These are phyloP conservation scores for Odontocolon sp. DNA, from an alignment of 2,888 invertebrate genomes.

Conservation along the genomic window DNA sequence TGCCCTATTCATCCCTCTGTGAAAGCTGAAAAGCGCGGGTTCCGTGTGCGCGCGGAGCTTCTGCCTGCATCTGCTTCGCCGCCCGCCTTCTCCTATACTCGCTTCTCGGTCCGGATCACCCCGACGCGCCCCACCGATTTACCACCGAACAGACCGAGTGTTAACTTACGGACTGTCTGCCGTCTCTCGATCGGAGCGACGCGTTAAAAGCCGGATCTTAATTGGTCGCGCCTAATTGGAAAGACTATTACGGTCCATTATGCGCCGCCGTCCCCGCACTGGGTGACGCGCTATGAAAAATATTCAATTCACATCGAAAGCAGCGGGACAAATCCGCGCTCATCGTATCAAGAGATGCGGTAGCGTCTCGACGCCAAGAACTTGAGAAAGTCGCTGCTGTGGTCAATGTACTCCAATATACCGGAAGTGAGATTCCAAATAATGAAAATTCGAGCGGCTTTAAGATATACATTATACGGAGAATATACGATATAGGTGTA, in stretches of 20 bases:
- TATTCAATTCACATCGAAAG: constrained; percentile 19
- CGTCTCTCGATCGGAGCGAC: constrained; percentile 68
- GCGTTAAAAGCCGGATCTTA: constrained; percentile 69
- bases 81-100: constrained; percentile 26
- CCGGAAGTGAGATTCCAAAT: no score
- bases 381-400: no score
- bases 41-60: constrained; percentile 19
- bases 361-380: no score
- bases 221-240: constrained; percentile 77
- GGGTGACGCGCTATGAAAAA: constrained; percentile 10
- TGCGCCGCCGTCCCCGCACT: constrained; percentile 13
- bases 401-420: no score
- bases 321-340: background rate
- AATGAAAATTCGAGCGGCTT: no score
- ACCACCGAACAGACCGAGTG: constrained; percentile 71
- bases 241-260: constrained; percentile 69
- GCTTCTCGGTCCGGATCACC: constrained; percentile 4
- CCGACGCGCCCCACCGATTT: constrained; percentile 2
- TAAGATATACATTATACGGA: no score
- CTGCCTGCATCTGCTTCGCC: constrained; percentile 30
- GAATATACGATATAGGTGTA: no score
- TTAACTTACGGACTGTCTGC: constrained; percentile 75
- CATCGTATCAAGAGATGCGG: no score
- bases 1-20: constrained; percentile 78
- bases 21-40: constrained; percentile 77